These are phyloP conservation scores for Tromatobia lineatoria DNA, from an alignment of 2,888 invertebrate species.

Conservation along the genomic window DNA sequence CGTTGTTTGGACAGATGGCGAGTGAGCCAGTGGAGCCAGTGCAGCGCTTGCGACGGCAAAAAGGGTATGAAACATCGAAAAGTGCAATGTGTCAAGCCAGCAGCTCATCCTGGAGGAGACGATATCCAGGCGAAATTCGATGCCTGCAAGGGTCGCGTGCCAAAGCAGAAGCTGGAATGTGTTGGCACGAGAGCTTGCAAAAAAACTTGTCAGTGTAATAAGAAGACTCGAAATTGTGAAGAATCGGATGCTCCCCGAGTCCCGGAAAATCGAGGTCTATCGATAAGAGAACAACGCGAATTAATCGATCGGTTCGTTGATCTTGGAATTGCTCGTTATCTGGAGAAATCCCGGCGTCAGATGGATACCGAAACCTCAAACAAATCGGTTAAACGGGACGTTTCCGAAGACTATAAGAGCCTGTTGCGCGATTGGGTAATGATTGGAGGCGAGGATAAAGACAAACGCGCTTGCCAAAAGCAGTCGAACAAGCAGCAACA, in stretches of 20 bases:
- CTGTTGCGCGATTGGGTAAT: slow-evolving; percentile 74
- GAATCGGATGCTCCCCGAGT: not conserved
- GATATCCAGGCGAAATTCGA: slow-evolving; percentile 81
- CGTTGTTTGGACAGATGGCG: slow-evolving; percentile 86
- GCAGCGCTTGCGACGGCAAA: slow-evolving; percentile 87
- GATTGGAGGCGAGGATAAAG: slow-evolving; percentile 43
- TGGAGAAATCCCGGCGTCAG: slow-evolving; percentile 57
- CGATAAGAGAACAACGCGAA: slow-evolving; percentile 50
- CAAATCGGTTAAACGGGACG: slow-evolving; percentile 64
- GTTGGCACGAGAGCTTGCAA: slow-evolving; percentile 75
- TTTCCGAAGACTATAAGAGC: slow-evolving; percentile 69
- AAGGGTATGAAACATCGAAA: slow-evolving; percentile 85
- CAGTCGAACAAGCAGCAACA: slow-evolving; percentile 36
- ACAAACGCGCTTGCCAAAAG: slow-evolving; percentile 66
- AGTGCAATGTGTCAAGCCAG: slow-evolving; percentile 86
- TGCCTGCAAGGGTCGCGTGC: slow-evolving; percentile 77
- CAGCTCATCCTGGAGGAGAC: slow-evolving; percentile 84
- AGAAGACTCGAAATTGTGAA: slow-evolving; percentile 64
- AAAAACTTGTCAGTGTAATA: slow-evolving; percentile 74
- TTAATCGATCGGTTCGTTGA: slow-evolving; percentile 77
- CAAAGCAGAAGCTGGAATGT: slow-evolving; percentile 76
- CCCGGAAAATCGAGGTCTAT: slow-evolving; percentile 37
- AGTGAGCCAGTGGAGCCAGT: slow-evolving; percentile 89
- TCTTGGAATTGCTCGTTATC: slow-evolving; percentile 72
- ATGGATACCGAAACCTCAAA: not conserved